Percentiles rank a stretch among this genome's conserved stretches.
Evolutionary conservation across 2,888 invertebrate genomes (phyloP).

Genomic region (Diaphora mendica): DNA sequence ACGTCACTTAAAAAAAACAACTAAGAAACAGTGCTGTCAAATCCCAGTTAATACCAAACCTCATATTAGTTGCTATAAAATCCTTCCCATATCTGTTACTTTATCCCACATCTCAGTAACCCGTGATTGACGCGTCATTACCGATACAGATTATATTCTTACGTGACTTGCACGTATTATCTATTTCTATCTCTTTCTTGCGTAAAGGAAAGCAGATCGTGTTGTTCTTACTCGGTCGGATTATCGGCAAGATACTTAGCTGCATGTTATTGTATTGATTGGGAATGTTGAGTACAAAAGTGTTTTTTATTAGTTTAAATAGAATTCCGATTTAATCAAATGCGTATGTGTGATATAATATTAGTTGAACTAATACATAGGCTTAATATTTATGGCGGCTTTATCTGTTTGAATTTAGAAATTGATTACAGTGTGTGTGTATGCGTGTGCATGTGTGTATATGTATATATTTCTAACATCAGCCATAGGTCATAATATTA

Average conservation of each 20-base stretch:
- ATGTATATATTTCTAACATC: too few relatives aligned
- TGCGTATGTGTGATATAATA: background rate
- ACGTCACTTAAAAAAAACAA: background rate
- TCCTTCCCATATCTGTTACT: constrained; percentile 26
- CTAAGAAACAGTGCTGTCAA: constrained; percentile 17
- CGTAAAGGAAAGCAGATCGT: constrained; percentile 26
- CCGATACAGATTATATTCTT: constrained; percentile 56
- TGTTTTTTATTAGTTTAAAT: constrained; percentile 29
- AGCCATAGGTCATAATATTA: too few relatives aligned
- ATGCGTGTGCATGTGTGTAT: too few relatives aligned
- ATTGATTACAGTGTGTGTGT: background rate
- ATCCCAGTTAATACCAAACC: constrained; percentile 23
- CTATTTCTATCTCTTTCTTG: constrained; percentile 43
- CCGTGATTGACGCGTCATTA: constrained; percentile 71
- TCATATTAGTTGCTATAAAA: constrained; percentile 20
- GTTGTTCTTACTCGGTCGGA: constrained; percentile 51
- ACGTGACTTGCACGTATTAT: constrained; percentile 59
- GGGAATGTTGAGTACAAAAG: constrained; percentile 47
- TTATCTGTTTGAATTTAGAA: background rate
- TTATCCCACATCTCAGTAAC: constrained; percentile 45
- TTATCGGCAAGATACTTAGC: constrained; percentile 58
- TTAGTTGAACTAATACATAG: background rate
- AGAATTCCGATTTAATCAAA: background rate
- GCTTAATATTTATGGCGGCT: background rate
- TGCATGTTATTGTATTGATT: constrained; percentile 47